Conservation (phyloP, 2,797 vertebrate genomes). For the Orestias chungarensis region DNA sequence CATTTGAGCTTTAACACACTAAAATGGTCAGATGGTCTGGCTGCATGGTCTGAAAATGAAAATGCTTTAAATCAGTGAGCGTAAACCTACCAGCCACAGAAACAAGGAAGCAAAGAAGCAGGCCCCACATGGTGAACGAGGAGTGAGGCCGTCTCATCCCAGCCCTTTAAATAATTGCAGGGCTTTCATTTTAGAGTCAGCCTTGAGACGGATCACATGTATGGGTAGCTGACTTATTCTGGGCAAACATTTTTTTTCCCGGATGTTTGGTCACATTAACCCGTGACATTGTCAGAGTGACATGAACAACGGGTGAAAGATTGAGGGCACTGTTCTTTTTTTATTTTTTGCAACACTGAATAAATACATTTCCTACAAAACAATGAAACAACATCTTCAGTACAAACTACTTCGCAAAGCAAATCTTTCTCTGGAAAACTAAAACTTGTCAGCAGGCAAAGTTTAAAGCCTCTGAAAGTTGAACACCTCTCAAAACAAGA, state of each 20-base stretch:
- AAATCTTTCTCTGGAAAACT: neutral
- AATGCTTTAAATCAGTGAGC: neutral
- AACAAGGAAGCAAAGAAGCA: constrained; percentile 75
- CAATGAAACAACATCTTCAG: too few species aligned
- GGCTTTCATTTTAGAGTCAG: constrained; percentile 22
- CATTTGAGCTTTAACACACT: neutral
- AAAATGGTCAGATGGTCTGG: neutral
- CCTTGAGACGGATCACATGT: constrained; percentile 14
- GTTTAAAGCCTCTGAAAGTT: neutral
- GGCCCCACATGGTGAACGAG: constrained; percentile 65
- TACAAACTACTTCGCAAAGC: neutral
- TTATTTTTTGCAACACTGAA: neutral
- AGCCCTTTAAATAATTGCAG: constrained; percentile 60
- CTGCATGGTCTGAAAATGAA: neutral
- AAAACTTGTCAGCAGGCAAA: neutral
- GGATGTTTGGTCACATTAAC: constrained; percentile 44
- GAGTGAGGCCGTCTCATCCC: constrained; percentile 29
- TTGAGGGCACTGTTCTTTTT: neutral
- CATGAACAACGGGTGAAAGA: constrained; percentile 41
- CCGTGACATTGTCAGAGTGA: constrained; percentile 72
- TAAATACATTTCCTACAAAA: neutral
- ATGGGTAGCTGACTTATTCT: neutral
- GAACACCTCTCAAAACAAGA: too few species aligned
- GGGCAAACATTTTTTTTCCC: constrained; percentile 44
- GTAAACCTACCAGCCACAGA: constrained; percentile 74